These are phyloP conservation scores for Coregonus ussuriensis DNA, from an alignment of 2,797 vertebrate species.

Conservation along the genomic window DNA sequence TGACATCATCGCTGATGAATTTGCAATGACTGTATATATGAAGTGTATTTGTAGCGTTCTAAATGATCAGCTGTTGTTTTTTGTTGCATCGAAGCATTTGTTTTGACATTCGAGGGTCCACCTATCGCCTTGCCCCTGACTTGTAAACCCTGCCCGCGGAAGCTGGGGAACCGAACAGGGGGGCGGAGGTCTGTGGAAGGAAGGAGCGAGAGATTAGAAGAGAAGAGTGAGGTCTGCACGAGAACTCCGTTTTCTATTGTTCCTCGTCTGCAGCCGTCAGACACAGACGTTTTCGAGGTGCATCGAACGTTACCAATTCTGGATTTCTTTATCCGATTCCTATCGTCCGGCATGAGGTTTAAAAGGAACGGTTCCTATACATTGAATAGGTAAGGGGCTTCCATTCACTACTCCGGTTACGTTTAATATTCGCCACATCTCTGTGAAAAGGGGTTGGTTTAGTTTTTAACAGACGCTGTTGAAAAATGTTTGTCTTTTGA, in stretches of 20 bases:
- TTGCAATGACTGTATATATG: too few relatives aligned
- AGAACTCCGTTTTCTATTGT: conserved; percentile 36
- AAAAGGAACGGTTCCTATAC: conserved; percentile 86
- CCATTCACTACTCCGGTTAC: not conserved
- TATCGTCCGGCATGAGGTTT: conserved; percentile 82
- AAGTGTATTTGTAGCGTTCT: not conserved
- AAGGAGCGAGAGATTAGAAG: not conserved
- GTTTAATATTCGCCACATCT: not conserved
- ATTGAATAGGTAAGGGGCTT: conserved; percentile 80
- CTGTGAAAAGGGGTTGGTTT: not conserved
- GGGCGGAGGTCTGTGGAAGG: not conserved
- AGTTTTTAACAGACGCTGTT: not conserved
- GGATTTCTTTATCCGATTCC: conserved; percentile 81
- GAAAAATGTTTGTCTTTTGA: not conserved
- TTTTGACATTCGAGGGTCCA: conserved; percentile 7
- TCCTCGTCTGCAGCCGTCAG: too few relatives aligned
- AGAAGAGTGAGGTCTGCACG: conserved; percentile 29
- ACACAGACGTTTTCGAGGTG: conserved; percentile 40
- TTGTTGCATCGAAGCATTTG: conserved; percentile 30
- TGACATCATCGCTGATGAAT: not conserved
- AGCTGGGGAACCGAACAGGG: conserved; percentile 25
- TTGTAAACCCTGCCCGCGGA: conserved; percentile 68
- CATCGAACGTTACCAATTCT: conserved; percentile 70
- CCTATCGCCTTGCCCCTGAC: conserved; percentile 20
- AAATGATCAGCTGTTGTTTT: not conserved